Evolutionary conservation across 2,797 vertebrate species (phyloP).

Genomic region (Scolopax rusticola): DNA sequence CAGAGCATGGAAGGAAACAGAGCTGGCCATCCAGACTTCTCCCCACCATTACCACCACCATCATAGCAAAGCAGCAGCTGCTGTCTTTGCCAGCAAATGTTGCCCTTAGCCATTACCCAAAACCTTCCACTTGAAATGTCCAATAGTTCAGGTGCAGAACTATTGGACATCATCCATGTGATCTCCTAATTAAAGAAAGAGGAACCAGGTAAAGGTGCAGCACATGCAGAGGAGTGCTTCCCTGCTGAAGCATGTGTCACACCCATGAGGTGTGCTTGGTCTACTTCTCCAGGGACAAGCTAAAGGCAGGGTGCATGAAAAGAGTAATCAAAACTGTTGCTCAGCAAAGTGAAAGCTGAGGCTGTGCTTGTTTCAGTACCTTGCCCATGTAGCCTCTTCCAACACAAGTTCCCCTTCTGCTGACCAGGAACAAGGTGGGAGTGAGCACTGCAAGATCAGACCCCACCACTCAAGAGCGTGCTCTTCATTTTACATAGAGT

Average conservation of each 20-base stretch:
- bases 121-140: not conserved
- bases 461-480: accelerated
- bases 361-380: not conserved
- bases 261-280: not conserved
- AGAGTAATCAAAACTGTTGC: not conserved
- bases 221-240: not conserved
- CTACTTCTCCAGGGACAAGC: not conserved
- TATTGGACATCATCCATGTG: no score
- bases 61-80: not conserved
- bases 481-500: not conserved
- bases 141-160: not conserved
- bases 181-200: not conserved
- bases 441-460: not conserved
- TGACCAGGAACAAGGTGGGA: not conserved
- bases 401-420: not conserved
- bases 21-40: not conserved
- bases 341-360: not conserved
- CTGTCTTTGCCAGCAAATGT: not conserved
- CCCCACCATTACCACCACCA: not conserved
- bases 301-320: not conserved
- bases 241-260: not conserved
- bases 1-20: not conserved
- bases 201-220: not conserved
- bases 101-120: not conserved
- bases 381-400: not conserved